Evolutionary conservation across 2,888 invertebrate species (phyloP), one percentile per base, ranked within the genome.

Genomic region (Coecobrya sp.): DNA sequence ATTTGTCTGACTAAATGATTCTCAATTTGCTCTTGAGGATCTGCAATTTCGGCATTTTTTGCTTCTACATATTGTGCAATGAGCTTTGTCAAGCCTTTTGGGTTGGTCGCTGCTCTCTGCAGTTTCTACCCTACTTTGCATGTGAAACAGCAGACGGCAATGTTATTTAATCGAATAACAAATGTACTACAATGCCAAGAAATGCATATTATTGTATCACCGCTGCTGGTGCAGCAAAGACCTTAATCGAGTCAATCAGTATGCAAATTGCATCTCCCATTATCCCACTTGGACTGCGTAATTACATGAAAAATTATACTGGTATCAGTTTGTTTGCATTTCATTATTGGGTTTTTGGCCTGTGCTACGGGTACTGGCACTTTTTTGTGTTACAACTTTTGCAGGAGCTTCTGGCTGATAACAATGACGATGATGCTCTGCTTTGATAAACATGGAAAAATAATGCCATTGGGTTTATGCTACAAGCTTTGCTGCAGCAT

Each of bases 251-350:
- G 59, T 62, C 82, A 82, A 82, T 82, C 59, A 82, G 62, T 16
- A 82, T 82, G 42, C 82, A 82, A 82, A 36, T 82, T 62, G 62
- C 82, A 59, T 82, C 59, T 42, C 19, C 19, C 82, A 82, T 62
- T 36, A 62, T 82, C 82, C 62, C 59, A 36, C 42, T 59, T 62
- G 62, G 36, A 36, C 59, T 82, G n/a, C 0, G 82, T 62, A 82
- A 82, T 82, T 82, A 42, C 62, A 30, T 62, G 62, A 82, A 82
- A 82, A 82, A 82, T 82, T 59, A 59, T 5, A 59, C 19, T 81
- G 49, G 27, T 79, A 79, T 79, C 82, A 62, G 22, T 42, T 36
- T 82, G 81, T 81, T 79, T 55, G 82, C 25, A 42, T 62, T 82
- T 62, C 27, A 13, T n/a, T n/a, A n/a, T 79, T 79, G 55, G 79